These are phyloP conservation scores for Drosophila borealis DNA, from an alignment of 2,888 invertebrate genomes.

Conservation along the genomic window DNA sequence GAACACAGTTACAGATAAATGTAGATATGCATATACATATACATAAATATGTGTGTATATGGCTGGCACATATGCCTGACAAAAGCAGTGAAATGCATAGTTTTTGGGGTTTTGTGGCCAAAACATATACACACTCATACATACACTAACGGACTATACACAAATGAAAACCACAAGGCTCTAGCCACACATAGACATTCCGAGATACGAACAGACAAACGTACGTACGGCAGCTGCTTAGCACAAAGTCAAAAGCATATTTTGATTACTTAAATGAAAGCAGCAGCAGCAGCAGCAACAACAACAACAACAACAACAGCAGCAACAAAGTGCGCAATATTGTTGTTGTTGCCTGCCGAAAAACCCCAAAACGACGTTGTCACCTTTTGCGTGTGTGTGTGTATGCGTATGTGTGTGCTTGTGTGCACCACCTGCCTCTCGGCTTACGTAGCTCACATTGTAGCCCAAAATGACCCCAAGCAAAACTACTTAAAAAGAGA, in stretches of 20 bases:
- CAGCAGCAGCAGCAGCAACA: constrained; percentile 31
- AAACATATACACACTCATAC: constrained; percentile 26
- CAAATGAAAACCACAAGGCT: constrained; percentile 51
- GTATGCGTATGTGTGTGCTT: constrained; percentile 2
- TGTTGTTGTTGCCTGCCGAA: constrained; percentile 29
- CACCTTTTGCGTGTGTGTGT: constrained; percentile 55
- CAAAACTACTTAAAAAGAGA: constrained; percentile 79
- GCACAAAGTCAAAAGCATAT: constrained; percentile 79
- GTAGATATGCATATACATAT: constrained; percentile 2
- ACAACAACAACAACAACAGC: constrained; percentile 25
- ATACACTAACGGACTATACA: constrained; percentile 9
- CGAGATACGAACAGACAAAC: constrained; percentile 27
- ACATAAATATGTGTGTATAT: constrained; percentile 9
- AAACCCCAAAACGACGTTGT: constrained; percentile 65
- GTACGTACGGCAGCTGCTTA: constrained; percentile 65
- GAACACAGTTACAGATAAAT: constrained; percentile 18
- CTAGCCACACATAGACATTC: constrained; percentile 35
- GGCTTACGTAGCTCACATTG: constrained; percentile 26
- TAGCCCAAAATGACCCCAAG: constrained; percentile 68
- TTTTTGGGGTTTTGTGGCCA: constrained; percentile 76
- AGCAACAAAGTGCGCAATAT: constrained; percentile 43
- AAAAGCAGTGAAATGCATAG: constrained; percentile 76
- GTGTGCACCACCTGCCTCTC: constrained; percentile 18
- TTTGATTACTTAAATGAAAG: constrained; percentile 80
- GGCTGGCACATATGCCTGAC: constrained; percentile 49